Evolutionary conservation across 2,797 vertebrate genomes (phyloP).

Genomic region (Helostoma temminkii): DNA sequence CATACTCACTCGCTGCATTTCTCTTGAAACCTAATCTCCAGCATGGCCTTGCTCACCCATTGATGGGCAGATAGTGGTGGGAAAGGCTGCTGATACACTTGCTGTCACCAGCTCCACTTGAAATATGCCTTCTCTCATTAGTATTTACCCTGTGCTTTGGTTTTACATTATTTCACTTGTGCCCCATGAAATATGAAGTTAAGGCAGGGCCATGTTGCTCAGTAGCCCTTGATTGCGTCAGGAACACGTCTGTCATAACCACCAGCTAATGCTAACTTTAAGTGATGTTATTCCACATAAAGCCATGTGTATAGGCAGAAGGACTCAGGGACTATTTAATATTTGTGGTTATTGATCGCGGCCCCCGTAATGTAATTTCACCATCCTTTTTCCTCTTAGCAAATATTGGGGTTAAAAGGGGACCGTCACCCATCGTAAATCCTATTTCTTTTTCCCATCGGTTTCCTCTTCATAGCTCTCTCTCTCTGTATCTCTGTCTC

Average conservation of each 20-base stretch:
- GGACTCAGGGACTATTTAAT: slow-evolving; percentile 65
- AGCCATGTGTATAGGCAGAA: slow-evolving; percentile 49
- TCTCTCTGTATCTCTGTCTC: slow-evolving; percentile 23
- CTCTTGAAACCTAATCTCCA: slow-evolving; percentile 82
- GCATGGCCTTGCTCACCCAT: slow-evolving; percentile 77
- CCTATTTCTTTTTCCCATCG: slow-evolving; percentile 61
- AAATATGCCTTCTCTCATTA: slow-evolving; percentile 74
- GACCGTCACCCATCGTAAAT: slow-evolving; percentile 73
- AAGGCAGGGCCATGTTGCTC: slow-evolving; percentile 55
- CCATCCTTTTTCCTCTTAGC: slow-evolving; percentile 75
- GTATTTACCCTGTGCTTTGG: slow-evolving; percentile 69
- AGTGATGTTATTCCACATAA: slow-evolving; percentile 56
- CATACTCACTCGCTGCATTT: slow-evolving; percentile 75
- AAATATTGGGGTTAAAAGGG: slow-evolving; percentile 82
- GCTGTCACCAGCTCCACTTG: slow-evolving; percentile 71
- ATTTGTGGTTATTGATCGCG: slow-evolving; percentile 82
- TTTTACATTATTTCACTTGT: slow-evolving; percentile 61
- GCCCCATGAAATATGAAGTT: slow-evolving; percentile 68
- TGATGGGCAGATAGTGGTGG: slow-evolving; percentile 75
- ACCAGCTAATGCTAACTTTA: slow-evolving; percentile 39
- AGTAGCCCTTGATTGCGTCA: slow-evolving; percentile 65
- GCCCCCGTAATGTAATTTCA: slow-evolving; percentile 75
- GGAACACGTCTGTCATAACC: slow-evolving; percentile 52
- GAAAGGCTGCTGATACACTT: slow-evolving; percentile 67
- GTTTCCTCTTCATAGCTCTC: slow-evolving; percentile 58